Conservation (phyloP, 2,888 invertebrate genomes). For the Cartodere bifasciata region DNA sequence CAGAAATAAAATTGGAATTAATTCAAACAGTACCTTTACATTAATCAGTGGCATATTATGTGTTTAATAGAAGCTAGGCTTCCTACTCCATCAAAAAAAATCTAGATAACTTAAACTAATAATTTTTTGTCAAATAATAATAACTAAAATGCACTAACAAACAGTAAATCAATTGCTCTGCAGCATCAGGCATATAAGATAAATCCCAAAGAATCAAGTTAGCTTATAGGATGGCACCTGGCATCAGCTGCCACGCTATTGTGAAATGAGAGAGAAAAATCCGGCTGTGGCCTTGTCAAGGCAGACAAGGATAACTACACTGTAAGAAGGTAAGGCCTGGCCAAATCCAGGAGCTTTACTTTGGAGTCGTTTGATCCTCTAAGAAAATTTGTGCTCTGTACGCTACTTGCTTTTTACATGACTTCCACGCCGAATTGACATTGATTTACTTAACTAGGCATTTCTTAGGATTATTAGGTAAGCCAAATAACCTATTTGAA, state of each 20-base stretch:
- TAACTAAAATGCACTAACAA: no score
- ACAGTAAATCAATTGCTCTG: slow-evolving; percentile 31
- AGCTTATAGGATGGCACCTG: slow-evolving; percentile 31
- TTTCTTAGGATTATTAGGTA: no score
- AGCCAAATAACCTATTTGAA: no score
- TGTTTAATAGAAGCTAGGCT: no score
- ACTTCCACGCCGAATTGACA: slow-evolving; percentile 11
- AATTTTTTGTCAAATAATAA: no score
- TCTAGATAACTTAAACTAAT: no score
- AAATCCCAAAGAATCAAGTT: slow-evolving; percentile 30
- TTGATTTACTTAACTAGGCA: slow-evolving; percentile 12
- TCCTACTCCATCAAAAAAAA: no score
- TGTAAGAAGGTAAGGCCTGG: slow-evolving; percentile 28
- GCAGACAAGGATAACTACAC: slow-evolving; percentile 21
- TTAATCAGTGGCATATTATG: no score
- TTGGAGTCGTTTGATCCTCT: slow-evolving; percentile 34
- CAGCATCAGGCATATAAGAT: slow-evolving; percentile 29
- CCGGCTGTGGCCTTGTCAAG: slow-evolving; percentile 15
- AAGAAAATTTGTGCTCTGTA: slow-evolving; percentile 31
- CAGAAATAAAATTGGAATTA: no score
- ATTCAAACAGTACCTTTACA: no score
- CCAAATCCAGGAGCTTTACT: slow-evolving; percentile 32
- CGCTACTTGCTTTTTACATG: slow-evolving; percentile 18
- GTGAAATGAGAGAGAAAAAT: slow-evolving; percentile 21
- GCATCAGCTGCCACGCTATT: slow-evolving; percentile 26